Evolutionary conservation across 2,797 vertebrate species (phyloP).

Genomic region (Psittacula echo): DNA sequence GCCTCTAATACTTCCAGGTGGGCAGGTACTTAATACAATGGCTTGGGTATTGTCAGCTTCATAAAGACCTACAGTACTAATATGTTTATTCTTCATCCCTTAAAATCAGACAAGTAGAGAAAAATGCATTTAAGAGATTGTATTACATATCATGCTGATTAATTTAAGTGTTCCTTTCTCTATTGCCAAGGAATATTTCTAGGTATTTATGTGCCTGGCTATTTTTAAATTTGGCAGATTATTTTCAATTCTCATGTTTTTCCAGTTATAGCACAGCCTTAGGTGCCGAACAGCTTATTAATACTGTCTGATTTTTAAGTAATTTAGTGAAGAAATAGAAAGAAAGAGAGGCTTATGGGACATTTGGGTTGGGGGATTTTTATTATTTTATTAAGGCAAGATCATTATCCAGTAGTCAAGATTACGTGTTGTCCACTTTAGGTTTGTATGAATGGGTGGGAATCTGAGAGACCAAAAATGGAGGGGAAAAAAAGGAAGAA

Average conservation of each 20-base stretch:
- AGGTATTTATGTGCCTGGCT: background rate
- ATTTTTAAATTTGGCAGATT: background rate
- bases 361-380: background rate
- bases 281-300: background rate
- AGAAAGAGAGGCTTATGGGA: background rate
- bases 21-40: background rate
- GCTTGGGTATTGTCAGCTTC: background rate
- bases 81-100: background rate
- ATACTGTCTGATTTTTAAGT: background rate
- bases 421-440: background rate
- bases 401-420: background rate
- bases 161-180: constrained; percentile 2
- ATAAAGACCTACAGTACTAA: background rate
- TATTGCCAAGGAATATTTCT: background rate
- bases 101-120: background rate
- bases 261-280: background rate
- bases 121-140: background rate
- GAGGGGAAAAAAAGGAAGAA: background rate
- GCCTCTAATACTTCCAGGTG: background rate
- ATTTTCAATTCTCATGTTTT: background rate
- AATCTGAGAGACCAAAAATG: background rate
- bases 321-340: background rate
- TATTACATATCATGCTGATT: background rate
- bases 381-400: background rate
- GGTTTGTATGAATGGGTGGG: background rate